Conservation (phyloP, 1,140 invertebrate genomes). For the Colletes latitarsis region DNA sequence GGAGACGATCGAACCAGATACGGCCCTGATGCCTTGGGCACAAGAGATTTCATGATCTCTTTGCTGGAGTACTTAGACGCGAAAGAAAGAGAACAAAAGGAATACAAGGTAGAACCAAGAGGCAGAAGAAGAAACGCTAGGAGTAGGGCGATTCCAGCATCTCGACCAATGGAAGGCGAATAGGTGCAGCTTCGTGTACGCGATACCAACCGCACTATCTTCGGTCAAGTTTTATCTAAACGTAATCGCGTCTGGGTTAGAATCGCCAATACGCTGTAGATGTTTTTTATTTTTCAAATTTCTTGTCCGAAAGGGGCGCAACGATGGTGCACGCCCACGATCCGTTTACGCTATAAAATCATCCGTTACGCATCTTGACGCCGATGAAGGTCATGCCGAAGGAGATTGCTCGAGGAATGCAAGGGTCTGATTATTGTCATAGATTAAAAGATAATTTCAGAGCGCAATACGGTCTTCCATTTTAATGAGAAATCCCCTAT, state of each 20-base stretch:
- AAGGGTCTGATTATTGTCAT: not conserved
- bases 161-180: constrained; percentile 29
- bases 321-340: too few relatives aligned
- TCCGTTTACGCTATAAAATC: not conserved
- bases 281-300: constrained; percentile 7
- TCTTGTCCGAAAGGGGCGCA: not conserved
- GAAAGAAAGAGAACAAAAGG: not conserved
- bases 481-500: constrained; percentile 63
- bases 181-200: constrained; percentile 5
- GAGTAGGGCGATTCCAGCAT: constrained; percentile 17
- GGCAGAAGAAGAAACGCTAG: constrained; percentile 25
- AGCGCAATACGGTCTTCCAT: constrained; percentile 28
- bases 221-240: constrained; percentile 38
- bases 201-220: constrained; percentile 16
- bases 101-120: not conserved
- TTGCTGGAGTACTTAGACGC: constrained; percentile 28
- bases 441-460: constrained; percentile 22
- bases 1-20: constrained; percentile 10
- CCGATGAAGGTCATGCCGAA: not conserved
- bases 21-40: constrained; percentile 22
- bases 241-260: constrained; percentile 8
- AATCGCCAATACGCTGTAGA: not conserved
- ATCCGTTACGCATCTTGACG: not conserved
- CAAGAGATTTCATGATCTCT: constrained; percentile 42
- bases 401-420: too few relatives aligned